Evolutionary conservation across 2,888 invertebrate genomes (phyloP).

Genomic region (Macaria notata): DNA sequence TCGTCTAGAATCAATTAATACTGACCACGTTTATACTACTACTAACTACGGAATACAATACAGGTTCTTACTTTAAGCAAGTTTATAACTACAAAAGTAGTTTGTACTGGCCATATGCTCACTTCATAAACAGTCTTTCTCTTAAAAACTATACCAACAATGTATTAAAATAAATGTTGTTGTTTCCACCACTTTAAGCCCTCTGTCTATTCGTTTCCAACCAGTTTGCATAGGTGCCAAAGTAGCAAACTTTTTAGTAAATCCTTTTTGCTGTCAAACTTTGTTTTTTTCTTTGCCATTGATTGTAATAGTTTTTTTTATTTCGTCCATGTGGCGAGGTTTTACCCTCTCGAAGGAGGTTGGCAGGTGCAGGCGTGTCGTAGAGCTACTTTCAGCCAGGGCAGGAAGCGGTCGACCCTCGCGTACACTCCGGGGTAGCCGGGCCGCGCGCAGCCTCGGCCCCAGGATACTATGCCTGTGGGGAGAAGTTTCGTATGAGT

Average conservation of each 20-base stretch:
- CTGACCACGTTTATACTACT: conserved; percentile 14
- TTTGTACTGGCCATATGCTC: conserved; percentile 12
- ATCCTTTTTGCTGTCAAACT: no score
- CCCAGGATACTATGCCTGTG: conserved; percentile 89
- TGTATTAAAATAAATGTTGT: no score
- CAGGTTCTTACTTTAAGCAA: background rate
- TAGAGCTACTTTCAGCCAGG: conserved; percentile 69
- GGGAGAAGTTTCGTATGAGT: background rate
- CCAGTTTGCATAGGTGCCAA: no score
- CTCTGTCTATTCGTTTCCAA: no score
- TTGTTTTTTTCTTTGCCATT: background rate
- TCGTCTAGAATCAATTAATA: conserved; percentile 15
- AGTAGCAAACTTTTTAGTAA: no score
- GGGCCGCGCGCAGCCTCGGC: conserved; percentile 88
- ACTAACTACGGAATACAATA: background rate
- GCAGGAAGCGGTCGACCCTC: conserved; percentile 66
- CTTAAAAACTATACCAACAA: no score
- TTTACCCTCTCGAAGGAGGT: conserved; percentile 47
- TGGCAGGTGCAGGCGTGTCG: conserved; percentile 70
- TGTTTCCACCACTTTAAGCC: no score
- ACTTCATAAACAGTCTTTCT: conserved; percentile 3
- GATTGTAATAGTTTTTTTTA: background rate
- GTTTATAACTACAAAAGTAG: conserved; percentile 5
- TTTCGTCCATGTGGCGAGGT: background rate
- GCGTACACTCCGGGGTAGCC: conserved; percentile 77